Conservation (phyloP, 1,140 invertebrate species). For the Drosophila nigrodunni region DNA sequence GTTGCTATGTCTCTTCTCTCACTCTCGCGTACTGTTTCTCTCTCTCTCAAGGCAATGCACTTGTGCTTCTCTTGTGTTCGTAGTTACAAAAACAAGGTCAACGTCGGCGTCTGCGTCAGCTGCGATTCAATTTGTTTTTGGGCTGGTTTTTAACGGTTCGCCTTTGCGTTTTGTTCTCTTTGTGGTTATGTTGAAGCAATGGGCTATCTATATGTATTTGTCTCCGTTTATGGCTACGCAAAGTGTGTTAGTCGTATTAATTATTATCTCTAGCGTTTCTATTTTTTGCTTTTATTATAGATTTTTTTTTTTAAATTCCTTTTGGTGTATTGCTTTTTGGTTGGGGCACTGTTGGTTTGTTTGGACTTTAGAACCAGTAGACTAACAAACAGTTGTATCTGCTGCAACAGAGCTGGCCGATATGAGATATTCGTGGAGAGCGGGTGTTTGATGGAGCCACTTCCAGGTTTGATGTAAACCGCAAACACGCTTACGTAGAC, state of each 20-base stretch:
- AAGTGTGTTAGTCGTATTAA: constrained; percentile 46
- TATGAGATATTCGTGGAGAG: constrained; percentile 93
- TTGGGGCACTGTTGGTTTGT: constrained; percentile 18
- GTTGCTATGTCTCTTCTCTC: constrained; percentile 41
- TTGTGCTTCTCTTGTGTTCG: constrained; percentile 37
- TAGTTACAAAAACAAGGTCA: constrained; percentile 73
- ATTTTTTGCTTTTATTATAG: constrained; percentile 50
- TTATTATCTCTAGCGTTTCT: constrained; percentile 55
- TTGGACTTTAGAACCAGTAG: constrained; percentile 71
- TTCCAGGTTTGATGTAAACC: constrained; percentile 95
- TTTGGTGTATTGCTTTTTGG: constrained; percentile 69
- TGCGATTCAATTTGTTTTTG: constrained; percentile 47
- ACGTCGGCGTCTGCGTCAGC: constrained; percentile 25
- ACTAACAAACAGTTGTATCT: constrained; percentile 84
- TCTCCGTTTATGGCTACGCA: constrained; percentile 20
- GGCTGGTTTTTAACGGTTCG: constrained; percentile 35
- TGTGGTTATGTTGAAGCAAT: constrained; percentile 63
- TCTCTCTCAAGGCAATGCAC: constrained; percentile 56
- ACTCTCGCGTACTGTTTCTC: constrained; percentile 5
- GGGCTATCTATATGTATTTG: constrained; percentile 43
- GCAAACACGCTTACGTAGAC: constrained; percentile 93
- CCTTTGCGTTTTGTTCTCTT: constrained; percentile 33
- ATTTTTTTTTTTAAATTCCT: constrained; percentile 49
- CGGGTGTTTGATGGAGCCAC: constrained; percentile 95
- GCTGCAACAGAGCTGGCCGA: constrained; percentile 90